phyloP scores from a whole-genome alignment of 2,888 invertebrate genomes.

The Leptodirus hochenwartii region DNA sequence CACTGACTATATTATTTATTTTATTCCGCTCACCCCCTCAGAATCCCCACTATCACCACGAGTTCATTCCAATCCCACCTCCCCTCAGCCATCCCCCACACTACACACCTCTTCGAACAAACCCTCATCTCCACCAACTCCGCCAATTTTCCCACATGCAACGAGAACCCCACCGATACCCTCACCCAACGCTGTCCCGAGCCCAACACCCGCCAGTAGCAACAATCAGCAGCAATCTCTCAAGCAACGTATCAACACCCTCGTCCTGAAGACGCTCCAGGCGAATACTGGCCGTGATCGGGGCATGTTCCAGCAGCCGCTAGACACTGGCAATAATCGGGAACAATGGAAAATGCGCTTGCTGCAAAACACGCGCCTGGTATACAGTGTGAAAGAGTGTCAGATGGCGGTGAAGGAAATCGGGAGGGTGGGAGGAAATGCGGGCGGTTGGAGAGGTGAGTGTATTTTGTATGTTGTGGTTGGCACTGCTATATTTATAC shows the following conservation, averaged over 20 bases:
- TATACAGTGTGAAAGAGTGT: conserved; percentile 63
- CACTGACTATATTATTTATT: too few relatives aligned
- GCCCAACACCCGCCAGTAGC: conserved; percentile 19
- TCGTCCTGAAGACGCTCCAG: conserved; percentile 76
- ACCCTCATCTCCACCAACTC: too few relatives aligned
- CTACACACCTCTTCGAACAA: too few relatives aligned
- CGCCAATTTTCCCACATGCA: too few relatives aligned
- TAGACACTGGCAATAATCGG: not conserved
- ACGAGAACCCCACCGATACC: too few relatives aligned
- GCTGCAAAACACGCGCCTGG: conserved; percentile 63
- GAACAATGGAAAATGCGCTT: conserved; percentile 70
- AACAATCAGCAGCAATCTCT: conserved; percentile 64
- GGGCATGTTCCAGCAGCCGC: conserved; percentile 22
- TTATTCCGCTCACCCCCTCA: too few relatives aligned
- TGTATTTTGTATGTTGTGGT: too few relatives aligned
- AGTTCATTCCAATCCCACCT: too few relatives aligned
- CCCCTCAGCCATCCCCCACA: too few relatives aligned
- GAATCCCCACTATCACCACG: too few relatives aligned
- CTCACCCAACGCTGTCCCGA: too few relatives aligned
- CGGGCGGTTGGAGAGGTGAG: too few relatives aligned
- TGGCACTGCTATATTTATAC: not conserved
- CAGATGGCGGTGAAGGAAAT: conserved; percentile 57
- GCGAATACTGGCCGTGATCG: conserved; percentile 57
- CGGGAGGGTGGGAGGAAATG: conserved; percentile 26
- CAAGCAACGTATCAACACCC: conserved; percentile 73